These are phyloP conservation scores for Erpornis zantholeuca DNA, from an alignment of 2,113 vertebrate genomes.

Conservation along the genomic window DNA sequence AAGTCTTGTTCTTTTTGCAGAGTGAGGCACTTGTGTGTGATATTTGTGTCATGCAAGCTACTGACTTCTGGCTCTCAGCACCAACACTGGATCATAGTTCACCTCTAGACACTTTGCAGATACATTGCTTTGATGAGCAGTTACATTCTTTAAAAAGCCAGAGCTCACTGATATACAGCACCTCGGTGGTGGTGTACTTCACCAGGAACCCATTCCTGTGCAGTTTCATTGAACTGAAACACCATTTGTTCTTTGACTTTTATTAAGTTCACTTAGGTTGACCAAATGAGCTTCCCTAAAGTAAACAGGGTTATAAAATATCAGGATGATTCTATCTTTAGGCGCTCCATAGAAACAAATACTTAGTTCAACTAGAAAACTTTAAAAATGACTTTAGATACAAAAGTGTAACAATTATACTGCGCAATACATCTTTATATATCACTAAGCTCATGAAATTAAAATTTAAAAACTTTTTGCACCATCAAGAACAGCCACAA, in stretches of 20 bases:
- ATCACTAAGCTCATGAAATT: constrained; percentile 67
- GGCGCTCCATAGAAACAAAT: constrained; percentile 70
- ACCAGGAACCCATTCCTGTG: neutral
- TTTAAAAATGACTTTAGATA: constrained; percentile 71
- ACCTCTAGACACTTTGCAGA: neutral
- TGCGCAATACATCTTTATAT: constrained; percentile 59
- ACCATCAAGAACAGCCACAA: constrained; percentile 60
- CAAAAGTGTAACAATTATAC: constrained; percentile 70
- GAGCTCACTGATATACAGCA: neutral
- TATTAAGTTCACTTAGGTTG: constrained; percentile 71
- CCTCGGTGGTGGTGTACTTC: neutral
- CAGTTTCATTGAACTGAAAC: constrained; percentile 51
- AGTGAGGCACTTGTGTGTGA: constrained; percentile 62
- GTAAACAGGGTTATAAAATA: constrained; percentile 64
- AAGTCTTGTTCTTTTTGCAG: constrained; percentile 39
- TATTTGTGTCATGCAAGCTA: neutral
- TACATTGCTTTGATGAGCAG: neutral
- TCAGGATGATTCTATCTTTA: constrained; percentile 57
- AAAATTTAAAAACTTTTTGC: constrained; percentile 49
- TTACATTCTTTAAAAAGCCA: neutral
- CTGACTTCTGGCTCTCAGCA: neutral
- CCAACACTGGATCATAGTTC: neutral
- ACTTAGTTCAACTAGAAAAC: constrained; percentile 68
- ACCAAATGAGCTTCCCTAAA: constrained; percentile 66
- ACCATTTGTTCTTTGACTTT: constrained; percentile 61